These are phyloP conservation scores for Myocastor coypus DNA, from an alignment of 2,113 vertebrate genomes.

Conservation along the genomic window DNA sequence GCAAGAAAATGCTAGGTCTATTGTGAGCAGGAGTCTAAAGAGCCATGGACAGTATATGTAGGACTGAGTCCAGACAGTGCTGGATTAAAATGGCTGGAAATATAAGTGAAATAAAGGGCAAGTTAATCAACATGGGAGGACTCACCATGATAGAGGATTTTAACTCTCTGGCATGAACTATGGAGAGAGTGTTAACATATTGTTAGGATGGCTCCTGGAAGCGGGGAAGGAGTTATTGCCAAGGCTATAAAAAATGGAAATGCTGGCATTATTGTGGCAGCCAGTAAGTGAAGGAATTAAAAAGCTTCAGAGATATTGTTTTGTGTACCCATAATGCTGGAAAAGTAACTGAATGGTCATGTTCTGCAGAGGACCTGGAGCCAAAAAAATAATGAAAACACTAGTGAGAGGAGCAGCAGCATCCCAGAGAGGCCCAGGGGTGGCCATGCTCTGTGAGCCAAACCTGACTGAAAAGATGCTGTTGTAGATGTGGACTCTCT, in stretches of 20 bases:
- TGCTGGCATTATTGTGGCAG: background rate
- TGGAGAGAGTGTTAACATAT: conserved; percentile 28
- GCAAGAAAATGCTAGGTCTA: background rate
- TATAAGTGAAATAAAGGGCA: background rate
- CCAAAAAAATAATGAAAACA: background rate
- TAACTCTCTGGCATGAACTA: background rate
- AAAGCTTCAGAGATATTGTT: conserved; percentile 24
- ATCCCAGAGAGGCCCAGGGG: background rate
- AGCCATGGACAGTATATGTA: background rate
- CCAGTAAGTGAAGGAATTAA: conserved; percentile 1
- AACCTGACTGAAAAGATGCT: background rate
- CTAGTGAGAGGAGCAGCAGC: background rate
- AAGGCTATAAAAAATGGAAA: background rate
- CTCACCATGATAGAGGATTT: background rate
- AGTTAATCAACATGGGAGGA: background rate
- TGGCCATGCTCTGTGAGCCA: background rate
- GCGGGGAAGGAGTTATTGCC: background rate
- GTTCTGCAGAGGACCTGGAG: background rate
- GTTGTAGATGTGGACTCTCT: background rate
- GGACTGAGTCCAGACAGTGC: background rate
- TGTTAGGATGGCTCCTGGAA: conserved; percentile 33
- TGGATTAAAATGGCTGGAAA: background rate
- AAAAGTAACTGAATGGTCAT: background rate
- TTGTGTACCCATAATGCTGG: background rate
- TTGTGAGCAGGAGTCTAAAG: background rate